These are phyloP conservation scores for Numenius arquata DNA, from an alignment of 2,113 vertebrate species.

Conservation along the genomic window DNA sequence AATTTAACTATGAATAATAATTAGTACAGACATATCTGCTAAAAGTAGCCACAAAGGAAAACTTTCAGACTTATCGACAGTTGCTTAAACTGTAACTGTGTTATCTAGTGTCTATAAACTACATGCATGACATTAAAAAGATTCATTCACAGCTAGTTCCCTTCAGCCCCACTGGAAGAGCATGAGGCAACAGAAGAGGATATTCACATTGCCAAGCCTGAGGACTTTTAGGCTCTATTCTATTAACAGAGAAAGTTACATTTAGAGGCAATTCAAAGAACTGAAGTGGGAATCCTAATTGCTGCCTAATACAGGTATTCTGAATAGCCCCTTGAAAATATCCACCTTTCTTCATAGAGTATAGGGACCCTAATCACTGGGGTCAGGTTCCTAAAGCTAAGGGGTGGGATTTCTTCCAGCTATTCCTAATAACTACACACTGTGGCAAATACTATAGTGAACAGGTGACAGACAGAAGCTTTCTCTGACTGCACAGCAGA, in stretches of 20 bases:
- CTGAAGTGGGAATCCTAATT: not conserved
- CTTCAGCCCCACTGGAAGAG: not conserved
- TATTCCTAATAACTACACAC: not conserved
- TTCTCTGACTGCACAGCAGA: not conserved
- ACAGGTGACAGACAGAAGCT: not conserved
- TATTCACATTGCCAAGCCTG: not conserved
- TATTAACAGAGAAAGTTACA: not conserved
- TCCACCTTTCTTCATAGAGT: not conserved
- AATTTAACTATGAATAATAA: not conserved
- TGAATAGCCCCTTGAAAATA: not conserved
- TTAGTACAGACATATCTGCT: not conserved
- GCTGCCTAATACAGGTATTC: not conserved
- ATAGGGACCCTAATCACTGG: not conserved
- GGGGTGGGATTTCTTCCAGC: not conserved
- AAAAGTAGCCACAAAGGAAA: not conserved
- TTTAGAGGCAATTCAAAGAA: not conserved
- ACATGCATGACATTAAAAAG: not conserved
- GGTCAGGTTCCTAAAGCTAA: constrained; percentile 3
- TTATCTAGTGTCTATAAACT: not conserved
- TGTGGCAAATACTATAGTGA: not conserved
- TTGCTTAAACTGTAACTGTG: not conserved
- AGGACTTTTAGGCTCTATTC: not conserved
- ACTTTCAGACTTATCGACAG: not conserved
- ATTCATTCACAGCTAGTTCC: not conserved
- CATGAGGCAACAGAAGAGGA: not conserved